These are phyloP conservation scores for Molorchus minor DNA, from an alignment of 2,888 invertebrate species.

Conservation along the genomic window DNA sequence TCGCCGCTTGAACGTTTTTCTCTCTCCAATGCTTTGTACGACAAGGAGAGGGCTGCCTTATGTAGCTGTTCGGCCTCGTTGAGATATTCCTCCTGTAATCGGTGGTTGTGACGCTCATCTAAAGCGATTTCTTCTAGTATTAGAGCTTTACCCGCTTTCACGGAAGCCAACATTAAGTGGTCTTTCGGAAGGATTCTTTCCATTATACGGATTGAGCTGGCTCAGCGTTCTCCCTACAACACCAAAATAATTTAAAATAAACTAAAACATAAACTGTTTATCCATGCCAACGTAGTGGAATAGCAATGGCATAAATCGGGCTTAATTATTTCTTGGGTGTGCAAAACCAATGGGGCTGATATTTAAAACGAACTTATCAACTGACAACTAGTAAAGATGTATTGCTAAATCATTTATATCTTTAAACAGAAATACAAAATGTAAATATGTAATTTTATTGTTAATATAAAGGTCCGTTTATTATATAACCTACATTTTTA, in stretches of 20 bases:
- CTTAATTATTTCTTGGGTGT: too few relatives aligned
- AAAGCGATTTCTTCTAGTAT: slow-evolving; percentile 94
- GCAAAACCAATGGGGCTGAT: background rate
- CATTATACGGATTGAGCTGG: slow-evolving; percentile 84
- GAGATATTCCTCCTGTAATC: slow-evolving; percentile 66
- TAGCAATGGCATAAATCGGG: too few relatives aligned
- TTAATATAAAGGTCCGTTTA: too few relatives aligned
- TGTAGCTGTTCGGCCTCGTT: slow-evolving; percentile 86
- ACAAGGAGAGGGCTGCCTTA: slow-evolving; percentile 80
- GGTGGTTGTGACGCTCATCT: slow-evolving; percentile 68
- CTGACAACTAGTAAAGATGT: slow-evolving; percentile 28
- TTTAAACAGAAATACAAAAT: too few relatives aligned
- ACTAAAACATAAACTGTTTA: slow-evolving; percentile 21
- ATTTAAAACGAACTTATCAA: slow-evolving; percentile 1
- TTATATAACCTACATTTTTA: too few relatives aligned
- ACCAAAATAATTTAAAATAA: too few relatives aligned
- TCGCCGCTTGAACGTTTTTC: slow-evolving; percentile 93
- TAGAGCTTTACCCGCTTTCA: slow-evolving; percentile 90
- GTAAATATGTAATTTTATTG: too few relatives aligned
- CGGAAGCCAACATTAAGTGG: slow-evolving; percentile 87
- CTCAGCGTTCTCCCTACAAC: slow-evolving; percentile 83
- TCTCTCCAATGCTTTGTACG: slow-evolving; percentile 89
- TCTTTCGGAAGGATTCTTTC: slow-evolving; percentile 81
- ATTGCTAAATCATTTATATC: too few relatives aligned
- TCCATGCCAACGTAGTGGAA: background rate